A percentile compares a stretch with the other conserved stretches of the same genome.
phyloP scores from a whole-genome alignment of 2,888 invertebrate species.

The Alentia gelatinosa region DNA sequence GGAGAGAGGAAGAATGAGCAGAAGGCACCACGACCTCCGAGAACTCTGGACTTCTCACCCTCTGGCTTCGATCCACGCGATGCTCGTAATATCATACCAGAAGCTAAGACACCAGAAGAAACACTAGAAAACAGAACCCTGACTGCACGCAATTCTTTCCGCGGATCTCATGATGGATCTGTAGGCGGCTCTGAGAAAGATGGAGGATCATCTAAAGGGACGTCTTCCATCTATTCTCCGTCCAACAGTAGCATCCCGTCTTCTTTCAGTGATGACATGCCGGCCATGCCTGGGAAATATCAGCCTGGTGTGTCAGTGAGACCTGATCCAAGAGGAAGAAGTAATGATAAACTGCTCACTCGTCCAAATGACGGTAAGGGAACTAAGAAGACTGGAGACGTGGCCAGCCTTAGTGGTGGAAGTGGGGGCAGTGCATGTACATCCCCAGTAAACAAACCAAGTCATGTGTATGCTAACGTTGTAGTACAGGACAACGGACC shows the following conservation, averaged over 20 bases:
- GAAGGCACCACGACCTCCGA: slow-evolving; percentile 37
- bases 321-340: background rate
- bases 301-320: slow-evolving; percentile 6
- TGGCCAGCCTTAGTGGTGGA: slow-evolving; percentile 28
- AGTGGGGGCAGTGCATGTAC: slow-evolving; percentile 32
- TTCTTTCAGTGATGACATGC: slow-evolving; percentile 42
- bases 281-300: slow-evolving; percentile 21
- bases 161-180: slow-evolving; percentile 23
- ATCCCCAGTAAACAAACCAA: background rate
- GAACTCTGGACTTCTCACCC: slow-evolving; percentile 27
- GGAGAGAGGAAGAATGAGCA: background rate
- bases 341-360: background rate
- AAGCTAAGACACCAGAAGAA: slow-evolving; percentile 49
- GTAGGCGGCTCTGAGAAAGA: background rate
- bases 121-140: slow-evolving; percentile 38
- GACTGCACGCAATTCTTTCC: slow-evolving; percentile 19
- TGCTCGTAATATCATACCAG: slow-evolving; percentile 34
- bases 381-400: background rate
- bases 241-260: slow-evolving; percentile 50
- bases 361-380: background rate
- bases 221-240: slow-evolving; percentile 26
- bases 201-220: background rate
- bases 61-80: background rate
- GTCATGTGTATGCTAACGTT: slow-evolving; percentile 51
- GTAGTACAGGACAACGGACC: slow-evolving; percentile 7